These are phyloP conservation scores for Nomia melanderi DNA, from an alignment of 1,140 invertebrate species.

Conservation along the genomic window DNA sequence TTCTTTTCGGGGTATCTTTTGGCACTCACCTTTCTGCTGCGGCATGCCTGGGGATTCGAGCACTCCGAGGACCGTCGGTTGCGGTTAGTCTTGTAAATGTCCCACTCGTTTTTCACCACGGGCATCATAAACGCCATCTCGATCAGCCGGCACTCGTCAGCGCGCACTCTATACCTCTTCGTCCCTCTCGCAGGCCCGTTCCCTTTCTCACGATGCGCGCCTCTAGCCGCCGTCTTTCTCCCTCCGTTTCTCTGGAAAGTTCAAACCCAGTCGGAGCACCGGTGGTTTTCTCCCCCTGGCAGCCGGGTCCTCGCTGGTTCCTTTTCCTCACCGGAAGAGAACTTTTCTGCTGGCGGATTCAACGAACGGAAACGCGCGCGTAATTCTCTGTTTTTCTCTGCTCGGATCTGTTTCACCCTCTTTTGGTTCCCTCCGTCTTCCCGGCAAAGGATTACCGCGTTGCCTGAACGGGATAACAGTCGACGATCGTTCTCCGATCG, in stretches of 20 bases:
- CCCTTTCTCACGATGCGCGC: constrained; percentile 30
- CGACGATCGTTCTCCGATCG: no score
- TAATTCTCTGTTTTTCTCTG: no score
- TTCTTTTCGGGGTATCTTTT: background rate
- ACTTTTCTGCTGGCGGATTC: no score
- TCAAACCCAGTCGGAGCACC: constrained; percentile 25
- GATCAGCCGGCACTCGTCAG: constrained; percentile 39
- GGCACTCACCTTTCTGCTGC: constrained; percentile 85
- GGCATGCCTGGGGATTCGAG: constrained; percentile 85
- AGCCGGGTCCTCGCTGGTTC: no score
- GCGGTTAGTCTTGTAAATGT: constrained; percentile 93
- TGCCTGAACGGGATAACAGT: no score
- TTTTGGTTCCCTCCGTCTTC: no score
- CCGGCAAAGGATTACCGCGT: no score
- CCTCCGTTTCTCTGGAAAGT: constrained; percentile 52
- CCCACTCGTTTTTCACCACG: constrained; percentile 95
- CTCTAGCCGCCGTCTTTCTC: constrained; percentile 9
- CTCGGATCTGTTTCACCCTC: no score
- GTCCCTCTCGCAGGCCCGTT: constrained; percentile 9
- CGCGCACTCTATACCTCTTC: constrained; percentile 26
- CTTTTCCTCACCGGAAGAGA: no score
- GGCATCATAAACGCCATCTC: constrained; percentile 97
- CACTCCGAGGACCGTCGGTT: constrained; percentile 88
- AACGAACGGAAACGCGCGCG: no score
- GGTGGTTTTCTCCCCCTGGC: constrained; percentile 23